Base-by-base conservation (phyloP, 2,888 invertebrate genomes). In the Druceiella hillmani region DNA sequence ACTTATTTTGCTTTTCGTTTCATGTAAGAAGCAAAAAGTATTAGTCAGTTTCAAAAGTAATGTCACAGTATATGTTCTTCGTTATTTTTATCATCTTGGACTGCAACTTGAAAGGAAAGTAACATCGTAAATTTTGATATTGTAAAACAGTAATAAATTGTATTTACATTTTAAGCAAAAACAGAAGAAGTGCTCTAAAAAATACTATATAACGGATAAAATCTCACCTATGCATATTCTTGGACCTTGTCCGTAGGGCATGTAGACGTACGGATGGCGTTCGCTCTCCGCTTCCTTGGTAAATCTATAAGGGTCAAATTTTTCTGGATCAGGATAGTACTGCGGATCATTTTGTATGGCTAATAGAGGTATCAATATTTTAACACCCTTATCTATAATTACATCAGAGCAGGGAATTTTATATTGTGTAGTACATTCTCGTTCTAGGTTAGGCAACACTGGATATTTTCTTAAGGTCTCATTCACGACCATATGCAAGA, bases 261-360 rank as follows among this genome's bases (percentile, higher is more conserved):
- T 37, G 42, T 58, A 68, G 2, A 60, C 60, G 43, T 59, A 62
- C 0, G 57, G 48, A 38, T 60, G 61, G 3, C 61, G 52, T 5
- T 50, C 41, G 12, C 50, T 53, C 22, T 48, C 53, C 13, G 57
- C 58, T 27, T 61, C 58, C 0, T 55, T 38, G 12, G 54, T 50
- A 51, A 73, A 74, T 39, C 68, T 54, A 22, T 71, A 65, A 2
- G 74, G 73, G 37, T 67, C 59, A 49, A 72, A 74, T 30, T 55
- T 56, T 25, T 60, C 56, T 4, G 74, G 71, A 7, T 71, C 51
- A 1, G 61, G 55, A 45, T 61, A 73, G 43, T 64, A 57, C 30
- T 58, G 52, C 5, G 59, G 55, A 45, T 71, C 68, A 17, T 59
- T 49, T 42, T 73, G 71, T 15, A 72, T 55, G 4, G 60, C 64